Conservation (phyloP, 2,113 vertebrate species). For the Tachysurus vachellii region DNA sequence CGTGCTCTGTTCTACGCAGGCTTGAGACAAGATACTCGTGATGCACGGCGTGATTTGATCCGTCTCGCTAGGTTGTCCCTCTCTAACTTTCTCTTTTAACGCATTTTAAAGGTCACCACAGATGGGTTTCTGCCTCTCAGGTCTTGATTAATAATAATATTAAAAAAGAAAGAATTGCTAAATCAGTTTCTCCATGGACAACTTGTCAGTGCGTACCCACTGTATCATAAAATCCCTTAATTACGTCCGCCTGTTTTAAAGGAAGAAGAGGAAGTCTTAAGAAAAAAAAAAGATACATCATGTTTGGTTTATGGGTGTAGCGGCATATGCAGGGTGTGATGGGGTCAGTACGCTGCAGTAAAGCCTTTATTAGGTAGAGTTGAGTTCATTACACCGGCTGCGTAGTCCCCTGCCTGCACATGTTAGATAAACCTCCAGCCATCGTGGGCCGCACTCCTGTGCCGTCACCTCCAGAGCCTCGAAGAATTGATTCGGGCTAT, state of each 20-base stretch:
- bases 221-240: slow-evolving; percentile 56
- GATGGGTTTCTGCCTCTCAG: slow-evolving; percentile 54
- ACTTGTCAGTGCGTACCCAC: slow-evolving; percentile 47
- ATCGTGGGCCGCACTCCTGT: slow-evolving; percentile 79
- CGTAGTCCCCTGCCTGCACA: slow-evolving; percentile 79
- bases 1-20: not conserved
- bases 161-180: slow-evolving; percentile 23
- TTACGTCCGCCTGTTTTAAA: slow-evolving; percentile 21
- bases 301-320: slow-evolving; percentile 40
- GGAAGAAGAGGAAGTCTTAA: not conserved
- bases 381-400: slow-evolving; percentile 78
- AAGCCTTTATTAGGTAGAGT: slow-evolving; percentile 79
- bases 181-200: slow-evolving; percentile 46
- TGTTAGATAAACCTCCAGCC: slow-evolving; percentile 86
- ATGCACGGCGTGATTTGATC: slow-evolving; percentile 30
- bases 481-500: slow-evolving; percentile 87
- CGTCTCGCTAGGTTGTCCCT: slow-evolving; percentile 7
- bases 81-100: slow-evolving; percentile 30
- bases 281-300: slow-evolving; percentile 31
- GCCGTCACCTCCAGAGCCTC: slow-evolving; percentile 74
- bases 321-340: not conserved
- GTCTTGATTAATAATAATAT: slow-evolving; percentile 54
- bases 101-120: slow-evolving; percentile 62
- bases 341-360: slow-evolving; percentile 58
- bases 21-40: slow-evolving; percentile 15